Conservation (phyloP, 2,113 vertebrate genomes). For the Poeciliopsis turrubarensis region DNA sequence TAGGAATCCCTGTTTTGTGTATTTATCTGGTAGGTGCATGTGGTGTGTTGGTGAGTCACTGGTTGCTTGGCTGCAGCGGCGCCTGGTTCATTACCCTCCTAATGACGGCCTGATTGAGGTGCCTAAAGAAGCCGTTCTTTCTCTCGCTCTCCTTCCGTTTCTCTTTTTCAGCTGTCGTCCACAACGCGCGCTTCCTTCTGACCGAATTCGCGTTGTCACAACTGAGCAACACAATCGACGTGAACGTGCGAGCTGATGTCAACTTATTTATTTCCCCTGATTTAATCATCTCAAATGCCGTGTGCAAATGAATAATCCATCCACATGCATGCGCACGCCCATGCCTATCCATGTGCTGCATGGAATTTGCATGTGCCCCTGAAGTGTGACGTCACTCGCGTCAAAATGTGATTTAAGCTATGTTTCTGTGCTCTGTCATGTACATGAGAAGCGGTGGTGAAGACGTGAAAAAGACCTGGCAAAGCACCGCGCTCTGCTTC, state of each 20-base stretch:
- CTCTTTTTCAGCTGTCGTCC: slow-evolving; percentile 63
- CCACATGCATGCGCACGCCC: slow-evolving; percentile 19
- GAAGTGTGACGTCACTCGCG: slow-evolving; percentile 32
- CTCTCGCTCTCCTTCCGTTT: slow-evolving; percentile 58
- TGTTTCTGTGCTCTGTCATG: slow-evolving; percentile 54
- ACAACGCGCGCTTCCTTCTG: slow-evolving; percentile 57
- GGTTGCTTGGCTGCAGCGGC: slow-evolving; percentile 72
- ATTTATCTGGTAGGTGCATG: slow-evolving; percentile 39
- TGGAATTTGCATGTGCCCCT: slow-evolving; percentile 3
- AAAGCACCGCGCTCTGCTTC: slow-evolving; percentile 54
- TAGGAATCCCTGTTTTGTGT: slow-evolving; percentile 39
- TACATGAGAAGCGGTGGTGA: slow-evolving; percentile 48
- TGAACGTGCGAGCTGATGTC: slow-evolving; percentile 28
- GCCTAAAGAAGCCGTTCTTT: slow-evolving; percentile 63
- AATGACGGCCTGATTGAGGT: slow-evolving; percentile 75
- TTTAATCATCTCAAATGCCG: slow-evolving; percentile 11
- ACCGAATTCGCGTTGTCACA: slow-evolving; percentile 69
- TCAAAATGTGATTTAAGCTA: slow-evolving; percentile 53
- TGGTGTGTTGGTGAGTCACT: slow-evolving; percentile 41
- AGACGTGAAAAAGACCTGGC: slow-evolving; percentile 56
- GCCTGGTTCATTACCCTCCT: slow-evolving; percentile 77
- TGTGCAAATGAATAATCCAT: slow-evolving; percentile 9
- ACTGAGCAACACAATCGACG: slow-evolving; percentile 49
- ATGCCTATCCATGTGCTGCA: slow-evolving; percentile 13
- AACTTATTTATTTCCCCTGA: slow-evolving; percentile 35